Evolutionary conservation across 2,113 vertebrate species (phyloP), one percentile per base, ranked within the genome.

Genomic region (Oncorhynchus kisutch): DNA sequence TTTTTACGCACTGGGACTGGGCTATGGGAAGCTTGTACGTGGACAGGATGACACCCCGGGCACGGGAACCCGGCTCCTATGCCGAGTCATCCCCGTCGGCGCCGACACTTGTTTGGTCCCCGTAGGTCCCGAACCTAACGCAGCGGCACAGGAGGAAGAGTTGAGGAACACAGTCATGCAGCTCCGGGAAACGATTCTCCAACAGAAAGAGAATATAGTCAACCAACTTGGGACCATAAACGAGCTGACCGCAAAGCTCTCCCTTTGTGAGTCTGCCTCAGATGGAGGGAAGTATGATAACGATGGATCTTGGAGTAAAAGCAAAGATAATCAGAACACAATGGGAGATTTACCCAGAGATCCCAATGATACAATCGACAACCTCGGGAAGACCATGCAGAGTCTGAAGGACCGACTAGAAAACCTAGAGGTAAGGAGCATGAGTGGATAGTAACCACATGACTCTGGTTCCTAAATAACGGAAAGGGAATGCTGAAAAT

Each of bases 281-380:
- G 88, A 89, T 22, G 86, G 90, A 6, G 93, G 92, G 85, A 94
- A 90, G 80, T 86, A 90, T 57, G 87, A 83, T 20, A 90, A 87
- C 66, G 6, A 79, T 9, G 93, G 87, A 0, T 67, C 91, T 0
- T 94, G 95, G 94, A 93, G 91, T 48, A 96, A 94, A 81, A 94
- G 91, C 45, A 94, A 94, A 81, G 94, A 92, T 48, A 94, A 91
- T 78, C 93, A 94, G 67, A 87, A 99, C 79, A 99, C 97, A 0
- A 99, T 99, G 97, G 98, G 96, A 4, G 97, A 99, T 79, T 93
- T 97, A 69, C 98, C 98, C 5, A 92, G 95, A 65, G 96, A 98
- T 81, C 96, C 97, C 0, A 94, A 92, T 18, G 96, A 95, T 83
- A 92, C 95, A 27, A 94, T 99, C 70, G 96, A 99, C 51, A 95